phyloP scores from a whole-genome alignment of 2,797 vertebrate species.

The Spondyliosoma cantharus region DNA sequence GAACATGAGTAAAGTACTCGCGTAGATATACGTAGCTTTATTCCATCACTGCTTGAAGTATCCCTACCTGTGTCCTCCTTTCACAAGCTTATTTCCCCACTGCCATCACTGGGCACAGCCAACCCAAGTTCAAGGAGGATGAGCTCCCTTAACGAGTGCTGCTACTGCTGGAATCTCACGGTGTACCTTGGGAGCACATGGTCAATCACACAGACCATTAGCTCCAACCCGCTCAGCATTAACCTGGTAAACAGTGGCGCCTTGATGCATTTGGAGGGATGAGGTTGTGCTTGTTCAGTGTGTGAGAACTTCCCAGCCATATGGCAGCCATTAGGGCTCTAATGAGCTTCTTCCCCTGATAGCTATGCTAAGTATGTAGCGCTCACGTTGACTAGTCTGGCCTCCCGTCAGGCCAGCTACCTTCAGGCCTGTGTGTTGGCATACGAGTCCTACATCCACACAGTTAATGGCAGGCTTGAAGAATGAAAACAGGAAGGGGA shows the following conservation, averaged over 20 bases:
- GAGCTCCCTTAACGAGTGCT: slow-evolving; percentile 25
- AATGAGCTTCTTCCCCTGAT: slow-evolving; percentile 74
- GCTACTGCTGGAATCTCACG: slow-evolving; percentile 55
- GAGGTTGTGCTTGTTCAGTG: slow-evolving; percentile 57
- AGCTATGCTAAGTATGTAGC: slow-evolving; percentile 60
- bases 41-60: neutral
- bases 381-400: slow-evolving; percentile 19
- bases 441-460: slow-evolving; percentile 27
- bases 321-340: slow-evolving; percentile 68
- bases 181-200: slow-evolving; percentile 49
- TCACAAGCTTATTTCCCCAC: slow-evolving; percentile 10
- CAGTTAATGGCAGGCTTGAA: slow-evolving; percentile 29
- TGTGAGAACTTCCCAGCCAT: slow-evolving; percentile 61
- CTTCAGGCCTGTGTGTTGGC: slow-evolving; percentile 31
- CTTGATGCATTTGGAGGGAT: slow-evolving; percentile 54
- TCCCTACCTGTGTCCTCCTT: neutral
- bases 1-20: too few species aligned
- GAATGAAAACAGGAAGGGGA: slow-evolving; percentile 47
- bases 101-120: neutral
- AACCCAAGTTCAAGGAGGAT: slow-evolving; percentile 33
- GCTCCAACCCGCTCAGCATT: slow-evolving; percentile 48
- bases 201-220: slow-evolving; percentile 64
- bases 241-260: slow-evolving; percentile 64
- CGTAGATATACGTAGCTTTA: too few species aligned
- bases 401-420: slow-evolving; percentile 31